phyloP scores from a whole-genome alignment of 2,113 vertebrate species.

The Cyprinus carpio region DNA sequence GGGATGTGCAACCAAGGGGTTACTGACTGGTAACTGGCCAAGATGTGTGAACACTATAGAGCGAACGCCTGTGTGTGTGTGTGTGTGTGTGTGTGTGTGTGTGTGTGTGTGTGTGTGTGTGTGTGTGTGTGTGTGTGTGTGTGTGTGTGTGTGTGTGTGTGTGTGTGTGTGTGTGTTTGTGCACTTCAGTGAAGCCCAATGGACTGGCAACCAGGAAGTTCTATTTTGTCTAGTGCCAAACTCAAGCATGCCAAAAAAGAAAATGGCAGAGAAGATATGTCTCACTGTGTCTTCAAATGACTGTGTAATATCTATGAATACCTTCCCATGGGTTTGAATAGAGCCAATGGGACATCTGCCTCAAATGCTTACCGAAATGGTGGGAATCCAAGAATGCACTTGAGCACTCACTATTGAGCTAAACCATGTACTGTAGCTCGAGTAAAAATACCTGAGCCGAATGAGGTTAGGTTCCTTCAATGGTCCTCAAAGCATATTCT shows the following conservation, averaged over 20 bases:
- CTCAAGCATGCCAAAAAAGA: constrained; percentile 24
- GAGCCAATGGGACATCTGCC: constrained; percentile 11
- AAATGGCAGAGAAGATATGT: constrained; percentile 30
- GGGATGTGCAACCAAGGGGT: constrained; percentile 30
- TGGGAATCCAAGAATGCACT: constrained; percentile 32
- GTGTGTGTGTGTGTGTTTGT: too few species aligned
- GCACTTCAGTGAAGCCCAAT: constrained; percentile 34
- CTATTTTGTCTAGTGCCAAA: constrained; percentile 41
- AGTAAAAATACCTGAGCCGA: neutral
- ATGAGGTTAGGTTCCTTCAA: neutral
- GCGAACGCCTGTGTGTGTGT: constrained; percentile 29
- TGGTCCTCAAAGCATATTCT: too few species aligned
- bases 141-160: constrained; percentile 34
- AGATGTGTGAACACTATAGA: constrained; percentile 8
- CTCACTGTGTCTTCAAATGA: constrained; percentile 45
- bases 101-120: constrained; percentile 16
- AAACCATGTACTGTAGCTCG: neutral
- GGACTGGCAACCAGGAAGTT: constrained; percentile 38
- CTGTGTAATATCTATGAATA: constrained; percentile 40
- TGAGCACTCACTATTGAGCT: constrained; percentile 2
- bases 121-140: constrained; percentile 8
- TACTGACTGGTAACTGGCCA: constrained; percentile 43
- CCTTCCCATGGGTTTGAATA: constrained; percentile 21
- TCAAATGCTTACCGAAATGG: constrained; percentile 8
- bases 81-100: constrained; percentile 22